Conservation (phyloP, 2,797 vertebrate species). For the Scomberomorus guttatus region DNA sequence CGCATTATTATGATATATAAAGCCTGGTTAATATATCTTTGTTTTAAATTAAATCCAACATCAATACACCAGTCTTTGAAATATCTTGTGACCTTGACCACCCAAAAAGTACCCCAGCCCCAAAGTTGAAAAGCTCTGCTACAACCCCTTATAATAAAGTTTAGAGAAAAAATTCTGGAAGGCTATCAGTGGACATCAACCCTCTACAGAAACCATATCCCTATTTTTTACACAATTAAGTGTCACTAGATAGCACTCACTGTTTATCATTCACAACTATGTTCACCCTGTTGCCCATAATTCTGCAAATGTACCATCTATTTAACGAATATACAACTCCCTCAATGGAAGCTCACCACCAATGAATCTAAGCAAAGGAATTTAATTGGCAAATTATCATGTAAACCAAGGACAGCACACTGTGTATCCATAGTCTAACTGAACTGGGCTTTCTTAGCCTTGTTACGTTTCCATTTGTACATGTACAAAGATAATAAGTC, state of each 20-base stretch:
- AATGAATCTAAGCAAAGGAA: background rate
- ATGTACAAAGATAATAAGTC: constrained; percentile 1
- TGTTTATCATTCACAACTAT: background rate
- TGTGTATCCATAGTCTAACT: background rate
- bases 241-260: background rate
- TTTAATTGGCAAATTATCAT: background rate
- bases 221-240: constrained; percentile 17
- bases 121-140: background rate
- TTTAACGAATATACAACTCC: background rate
- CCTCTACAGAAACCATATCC: constrained; percentile 18
- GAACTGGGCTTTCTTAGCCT: background rate
- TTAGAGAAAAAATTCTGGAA: background rate
- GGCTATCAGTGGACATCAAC: constrained; percentile 14
- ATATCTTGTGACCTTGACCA: background rate
- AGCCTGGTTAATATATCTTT: constrained; percentile 19
- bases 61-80: constrained; percentile 3
- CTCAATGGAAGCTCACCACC: background rate
- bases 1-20: constrained; percentile 42
- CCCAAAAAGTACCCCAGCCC: background rate
- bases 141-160: constrained; percentile 3
- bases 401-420: background rate
- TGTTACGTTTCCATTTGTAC: background rate
- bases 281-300: background rate
- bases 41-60: constrained; percentile 12
- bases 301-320: background rate